Evolutionary conservation across 2,113 vertebrate species (phyloP).

Genomic region (Oreochromis aureus): DNA sequence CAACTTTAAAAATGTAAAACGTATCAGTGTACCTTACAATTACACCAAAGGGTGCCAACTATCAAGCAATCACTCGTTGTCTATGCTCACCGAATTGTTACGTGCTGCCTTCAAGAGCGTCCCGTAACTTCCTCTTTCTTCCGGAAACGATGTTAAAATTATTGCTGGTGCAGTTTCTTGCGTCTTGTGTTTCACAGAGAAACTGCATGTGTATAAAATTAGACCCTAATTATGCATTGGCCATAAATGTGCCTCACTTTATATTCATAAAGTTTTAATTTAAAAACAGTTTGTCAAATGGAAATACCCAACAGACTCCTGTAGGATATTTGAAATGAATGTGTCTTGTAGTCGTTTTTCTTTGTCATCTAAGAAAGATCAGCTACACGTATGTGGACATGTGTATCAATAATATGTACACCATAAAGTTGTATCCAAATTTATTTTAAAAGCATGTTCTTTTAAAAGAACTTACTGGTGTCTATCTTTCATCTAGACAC

Average conservation of each 20-base stretch:
- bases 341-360: not conserved
- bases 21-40: not conserved
- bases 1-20: not conserved
- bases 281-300: not conserved
- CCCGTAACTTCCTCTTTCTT: not conserved
- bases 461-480: not conserved
- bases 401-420: not conserved
- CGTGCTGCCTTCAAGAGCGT: not conserved
- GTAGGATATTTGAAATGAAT: not conserved
- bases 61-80: not conserved
- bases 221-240: not conserved
- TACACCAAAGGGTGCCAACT: not conserved
- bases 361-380: not conserved
- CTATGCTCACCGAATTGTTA: not conserved
- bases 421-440: not conserved
- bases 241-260: not conserved
- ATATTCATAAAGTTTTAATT: not conserved
- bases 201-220: not conserved
- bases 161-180: not conserved
- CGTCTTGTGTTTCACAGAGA: not conserved
- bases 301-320: not conserved
- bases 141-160: not conserved
- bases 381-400: not conserved
- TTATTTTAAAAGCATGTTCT: not conserved
- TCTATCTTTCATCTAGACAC: not conserved